Conservation (phyloP, 2,113 vertebrate genomes). For the Muscicapa adusta region DNA sequence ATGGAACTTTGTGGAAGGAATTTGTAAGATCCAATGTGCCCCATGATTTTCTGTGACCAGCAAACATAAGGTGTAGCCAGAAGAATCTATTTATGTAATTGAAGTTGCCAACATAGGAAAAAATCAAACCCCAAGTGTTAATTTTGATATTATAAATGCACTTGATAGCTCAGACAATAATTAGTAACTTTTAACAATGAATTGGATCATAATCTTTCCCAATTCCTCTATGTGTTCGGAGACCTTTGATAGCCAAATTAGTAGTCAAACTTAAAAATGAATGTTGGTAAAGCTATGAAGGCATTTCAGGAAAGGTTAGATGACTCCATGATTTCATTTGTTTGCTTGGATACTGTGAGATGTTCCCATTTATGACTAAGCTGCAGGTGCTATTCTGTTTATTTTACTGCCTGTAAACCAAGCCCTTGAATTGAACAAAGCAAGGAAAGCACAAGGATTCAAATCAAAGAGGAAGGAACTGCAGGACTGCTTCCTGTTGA, state of each 20-base stretch:
- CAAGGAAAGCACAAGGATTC: conserved; percentile 60
- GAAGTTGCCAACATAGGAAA: not conserved
- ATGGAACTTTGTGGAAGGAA: not conserved
- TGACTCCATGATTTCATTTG: conserved; percentile 31
- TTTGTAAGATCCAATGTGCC: not conserved
- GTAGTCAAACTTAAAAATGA: not conserved
- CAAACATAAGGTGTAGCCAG: not conserved
- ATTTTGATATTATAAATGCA: not conserved
- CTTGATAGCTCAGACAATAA: not conserved
- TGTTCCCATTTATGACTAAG: conserved; percentile 44
- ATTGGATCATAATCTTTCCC: not conserved
- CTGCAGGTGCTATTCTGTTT: conserved; percentile 64
- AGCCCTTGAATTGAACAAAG: conserved; percentile 60
- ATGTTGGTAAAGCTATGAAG: not conserved
- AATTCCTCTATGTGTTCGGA: not conserved
- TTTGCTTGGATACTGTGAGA: conserved; percentile 6
- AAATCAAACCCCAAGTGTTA: not conserved
- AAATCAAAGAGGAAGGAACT: conserved; percentile 57
- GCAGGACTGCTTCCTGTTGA: conserved; percentile 9
- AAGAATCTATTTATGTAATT: not conserved
- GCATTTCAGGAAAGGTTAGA: conserved; percentile 4
- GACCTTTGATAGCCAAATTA: not conserved
- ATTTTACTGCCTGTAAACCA: conserved; percentile 32
- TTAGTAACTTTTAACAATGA: not conserved
- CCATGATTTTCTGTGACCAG: not conserved